A percentile compares a stretch with the other conserved stretches of the same genome.
Evolutionary conservation across 2,797 vertebrate species (phyloP).

Genomic region (Oreortyx pictus): DNA sequence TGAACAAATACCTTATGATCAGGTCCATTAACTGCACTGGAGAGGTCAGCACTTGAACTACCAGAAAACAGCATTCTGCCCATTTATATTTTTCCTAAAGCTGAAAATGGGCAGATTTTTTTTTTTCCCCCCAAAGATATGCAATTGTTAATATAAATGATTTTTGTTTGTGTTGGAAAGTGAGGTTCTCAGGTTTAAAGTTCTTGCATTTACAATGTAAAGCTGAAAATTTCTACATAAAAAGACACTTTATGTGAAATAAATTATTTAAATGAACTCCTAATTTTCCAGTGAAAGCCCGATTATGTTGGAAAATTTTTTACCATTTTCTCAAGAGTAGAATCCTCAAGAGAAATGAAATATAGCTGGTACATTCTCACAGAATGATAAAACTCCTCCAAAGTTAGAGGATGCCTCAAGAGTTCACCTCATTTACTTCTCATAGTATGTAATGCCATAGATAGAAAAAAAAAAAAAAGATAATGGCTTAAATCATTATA

Average conservation of each 20-base stretch:
- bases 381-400: constrained; percentile 57
- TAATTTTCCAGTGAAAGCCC: constrained; percentile 74
- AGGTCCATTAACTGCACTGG: constrained; percentile 57
- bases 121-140: not conserved
- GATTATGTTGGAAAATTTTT: constrained; percentile 72
- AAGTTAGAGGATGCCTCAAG: constrained; percentile 39
- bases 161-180: constrained; percentile 62
- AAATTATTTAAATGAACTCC: constrained; percentile 75
- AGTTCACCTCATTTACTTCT: constrained; percentile 55
- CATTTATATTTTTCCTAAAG: constrained; percentile 9
- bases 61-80: constrained; percentile 38
- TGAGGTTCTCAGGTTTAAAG: constrained; percentile 48
- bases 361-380: constrained; percentile 55
- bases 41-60: constrained; percentile 44
- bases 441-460: not conserved
- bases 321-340: constrained; percentile 68
- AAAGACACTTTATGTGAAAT: constrained; percentile 73
- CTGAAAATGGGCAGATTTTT: constrained; percentile 28
- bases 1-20: constrained; percentile 63
- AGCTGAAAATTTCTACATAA: constrained; percentile 68
- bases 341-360: constrained; percentile 68
- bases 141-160: constrained; percentile 35
- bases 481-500: constrained; percentile 1
- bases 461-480: constrained; percentile 1
- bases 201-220: constrained; percentile 64